Percentiles rank a stretch among this genome's conserved stretches.
phyloP scores from a whole-genome alignment of 2,113 vertebrate species.

The Theristicus caerulescens region DNA sequence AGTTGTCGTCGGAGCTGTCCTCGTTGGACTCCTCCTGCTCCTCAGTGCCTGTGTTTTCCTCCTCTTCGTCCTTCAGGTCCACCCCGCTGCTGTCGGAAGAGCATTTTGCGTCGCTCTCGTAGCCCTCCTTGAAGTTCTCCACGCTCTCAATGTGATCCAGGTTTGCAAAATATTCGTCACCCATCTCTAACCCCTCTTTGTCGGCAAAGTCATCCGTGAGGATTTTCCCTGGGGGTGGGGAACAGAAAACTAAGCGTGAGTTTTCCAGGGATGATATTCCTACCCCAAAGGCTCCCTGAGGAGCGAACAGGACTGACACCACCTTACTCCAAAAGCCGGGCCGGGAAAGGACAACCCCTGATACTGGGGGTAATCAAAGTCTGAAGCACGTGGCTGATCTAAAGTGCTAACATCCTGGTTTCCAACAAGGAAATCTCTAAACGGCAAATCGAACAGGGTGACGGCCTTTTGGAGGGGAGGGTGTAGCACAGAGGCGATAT shows the following conservation, averaged over 20 bases:
- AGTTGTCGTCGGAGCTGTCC: slow-evolving; percentile 95
- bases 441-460: neutral
- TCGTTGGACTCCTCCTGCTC: slow-evolving; percentile 90
- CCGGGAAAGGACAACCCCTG: neutral
- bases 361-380: fast-evolving
- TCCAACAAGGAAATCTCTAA: too few relatives aligned
- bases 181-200: slow-evolving; percentile 97
- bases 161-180: slow-evolving; percentile 96
- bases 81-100: slow-evolving; percentile 96
- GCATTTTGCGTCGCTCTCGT: slow-evolving; percentile 93
- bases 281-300: fast-evolving
- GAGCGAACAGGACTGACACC: fast-evolving
- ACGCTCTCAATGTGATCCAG: slow-evolving; percentile 98
- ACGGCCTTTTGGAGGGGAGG: neutral
- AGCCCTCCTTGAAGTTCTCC: slow-evolving; percentile 98
- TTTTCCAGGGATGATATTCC: neutral
- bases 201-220: slow-evolving; percentile 95
- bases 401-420: neutral
- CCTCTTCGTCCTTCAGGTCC: slow-evolving; percentile 83
- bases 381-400: neutral
- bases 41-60: slow-evolving; percentile 86
- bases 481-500: neutral
- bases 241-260: fast-evolving
- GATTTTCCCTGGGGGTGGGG: slow-evolving; percentile 85
- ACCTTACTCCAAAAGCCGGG: neutral